phyloP scores from a whole-genome alignment of 2,888 invertebrate species.

The Pycnomerus fuliginosus region DNA sequence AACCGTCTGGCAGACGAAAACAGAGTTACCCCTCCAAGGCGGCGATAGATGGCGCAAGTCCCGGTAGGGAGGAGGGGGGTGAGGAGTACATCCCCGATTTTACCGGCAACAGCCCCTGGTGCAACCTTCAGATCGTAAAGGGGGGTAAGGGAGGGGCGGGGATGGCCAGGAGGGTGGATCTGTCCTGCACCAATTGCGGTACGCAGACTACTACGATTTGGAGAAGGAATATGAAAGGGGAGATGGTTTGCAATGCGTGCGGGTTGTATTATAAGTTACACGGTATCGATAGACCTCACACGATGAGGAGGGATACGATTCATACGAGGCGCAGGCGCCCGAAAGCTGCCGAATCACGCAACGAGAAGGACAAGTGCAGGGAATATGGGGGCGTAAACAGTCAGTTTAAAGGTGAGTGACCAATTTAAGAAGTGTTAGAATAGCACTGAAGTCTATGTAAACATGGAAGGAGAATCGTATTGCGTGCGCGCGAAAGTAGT shows the following conservation, averaged over 20 bases:
- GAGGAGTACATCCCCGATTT: slow-evolving; percentile 47
- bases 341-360: slow-evolving; percentile 61
- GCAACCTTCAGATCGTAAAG: slow-evolving; percentile 48
- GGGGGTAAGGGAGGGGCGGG: slow-evolving; percentile 35
- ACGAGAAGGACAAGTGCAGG: slow-evolving; percentile 29
- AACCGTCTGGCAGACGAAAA: slow-evolving; percentile 69
- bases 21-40: slow-evolving; percentile 78
- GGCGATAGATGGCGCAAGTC: slow-evolving; percentile 17
- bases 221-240: slow-evolving; percentile 93
- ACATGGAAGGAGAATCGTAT: too few species aligned
- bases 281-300: slow-evolving; percentile 87
- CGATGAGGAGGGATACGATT: slow-evolving; percentile 95
- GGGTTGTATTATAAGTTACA: slow-evolving; percentile 97
- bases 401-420: slow-evolving; percentile 20
- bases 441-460: too few species aligned
- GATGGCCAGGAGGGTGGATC: slow-evolving; percentile 67
- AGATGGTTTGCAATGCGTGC: slow-evolving; percentile 99
- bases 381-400: slow-evolving; percentile 13
- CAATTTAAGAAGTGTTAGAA: too few species aligned
- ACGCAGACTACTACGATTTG: slow-evolving; percentile 98
- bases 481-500: too few species aligned
- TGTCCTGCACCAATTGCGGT: slow-evolving; percentile 94
- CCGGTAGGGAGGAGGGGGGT: slow-evolving; percentile 23
- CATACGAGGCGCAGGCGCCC: slow-evolving; percentile 90
- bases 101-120: slow-evolving; percentile 51